Evolutionary conservation across 2,888 invertebrate species (phyloP).

Genomic region (Yponomeuta cagnagella): DNA sequence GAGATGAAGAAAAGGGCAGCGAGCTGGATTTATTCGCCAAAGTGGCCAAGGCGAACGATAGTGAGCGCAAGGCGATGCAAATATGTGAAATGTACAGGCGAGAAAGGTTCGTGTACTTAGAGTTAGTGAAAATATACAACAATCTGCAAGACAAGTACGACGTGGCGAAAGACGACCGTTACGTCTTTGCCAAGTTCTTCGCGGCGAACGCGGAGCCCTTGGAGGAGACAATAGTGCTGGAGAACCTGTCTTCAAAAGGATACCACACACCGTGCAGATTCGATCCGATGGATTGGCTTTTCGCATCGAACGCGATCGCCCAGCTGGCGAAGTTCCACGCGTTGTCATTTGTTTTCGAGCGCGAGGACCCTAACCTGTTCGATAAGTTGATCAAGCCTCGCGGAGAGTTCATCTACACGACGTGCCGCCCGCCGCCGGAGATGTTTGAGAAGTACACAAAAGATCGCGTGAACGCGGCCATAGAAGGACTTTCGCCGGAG

Average conservation of each 20-base stretch:
- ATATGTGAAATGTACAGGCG: constrained; percentile 15
- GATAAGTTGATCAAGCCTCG: constrained; percentile 10
- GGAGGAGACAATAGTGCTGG: constrained; percentile 17
- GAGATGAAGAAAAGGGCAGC: constrained; percentile 5
- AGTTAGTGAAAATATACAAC: constrained; percentile 14
- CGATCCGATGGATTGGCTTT: constrained; percentile 15
- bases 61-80: constrained; percentile 11
- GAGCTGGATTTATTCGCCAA: constrained; percentile 17
- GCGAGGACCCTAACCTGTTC: constrained; percentile 15
- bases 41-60: constrained; percentile 15
- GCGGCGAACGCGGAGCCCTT: constrained; percentile 10
- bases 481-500: constrained; percentile 4
- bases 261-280: constrained; percentile 15
- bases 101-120: constrained; percentile 16
- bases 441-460: constrained; percentile 11
- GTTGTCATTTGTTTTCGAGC: constrained; percentile 18
- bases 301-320: constrained; percentile 13
- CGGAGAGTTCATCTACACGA: constrained; percentile 14
- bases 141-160: constrained; percentile 16
- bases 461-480: constrained; percentile 1
- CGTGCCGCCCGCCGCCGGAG: background rate
- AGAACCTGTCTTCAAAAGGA: constrained; percentile 15
- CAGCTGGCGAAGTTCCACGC: constrained; percentile 19
- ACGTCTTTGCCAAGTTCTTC: constrained; percentile 15
- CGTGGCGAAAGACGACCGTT: constrained; percentile 15